These are phyloP conservation scores for Proterorhinus semilunaris DNA, from an alignment of 2,113 vertebrate species.

Conservation along the genomic window DNA sequence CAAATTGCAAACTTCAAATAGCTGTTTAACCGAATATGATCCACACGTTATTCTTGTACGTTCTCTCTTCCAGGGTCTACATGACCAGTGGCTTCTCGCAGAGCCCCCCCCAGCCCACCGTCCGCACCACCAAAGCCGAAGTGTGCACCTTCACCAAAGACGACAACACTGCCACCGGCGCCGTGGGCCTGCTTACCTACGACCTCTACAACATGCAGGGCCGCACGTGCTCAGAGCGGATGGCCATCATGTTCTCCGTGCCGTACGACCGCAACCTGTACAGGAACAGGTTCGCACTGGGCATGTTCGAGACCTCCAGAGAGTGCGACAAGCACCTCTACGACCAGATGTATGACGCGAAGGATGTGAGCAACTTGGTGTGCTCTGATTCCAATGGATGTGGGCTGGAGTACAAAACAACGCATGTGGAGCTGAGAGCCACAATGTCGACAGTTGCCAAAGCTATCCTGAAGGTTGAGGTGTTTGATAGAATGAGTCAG, in stretches of 20 bases:
- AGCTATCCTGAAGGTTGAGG: constrained; percentile 73
- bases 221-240: constrained; percentile 42
- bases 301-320: constrained; percentile 40
- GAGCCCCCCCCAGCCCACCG: constrained; percentile 69
- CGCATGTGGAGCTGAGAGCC: constrained; percentile 56
- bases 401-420: constrained; percentile 36
- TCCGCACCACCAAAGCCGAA: constrained; percentile 49
- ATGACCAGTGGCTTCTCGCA: constrained; percentile 68
- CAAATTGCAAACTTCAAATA: no score
- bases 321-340: constrained; percentile 69
- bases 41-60: not conserved
- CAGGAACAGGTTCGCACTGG: constrained; percentile 67
- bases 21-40: no score
- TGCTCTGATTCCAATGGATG: constrained; percentile 41
- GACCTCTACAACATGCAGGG: constrained; percentile 70
- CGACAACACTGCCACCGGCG: constrained; percentile 63
- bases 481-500: constrained; percentile 64
- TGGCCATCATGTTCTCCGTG: constrained; percentile 75
- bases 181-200: constrained; percentile 72
- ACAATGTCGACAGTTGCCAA: constrained; percentile 71
- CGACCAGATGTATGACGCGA: constrained; percentile 66
- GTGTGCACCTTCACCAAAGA: constrained; percentile 76
- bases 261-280: constrained; percentile 68
- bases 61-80: constrained; percentile 54
- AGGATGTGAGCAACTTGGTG: constrained; percentile 50